Evolutionary conservation across 2,888 invertebrate genomes (phyloP).

Genomic region (Caenorhabditis macrosperma): DNA sequence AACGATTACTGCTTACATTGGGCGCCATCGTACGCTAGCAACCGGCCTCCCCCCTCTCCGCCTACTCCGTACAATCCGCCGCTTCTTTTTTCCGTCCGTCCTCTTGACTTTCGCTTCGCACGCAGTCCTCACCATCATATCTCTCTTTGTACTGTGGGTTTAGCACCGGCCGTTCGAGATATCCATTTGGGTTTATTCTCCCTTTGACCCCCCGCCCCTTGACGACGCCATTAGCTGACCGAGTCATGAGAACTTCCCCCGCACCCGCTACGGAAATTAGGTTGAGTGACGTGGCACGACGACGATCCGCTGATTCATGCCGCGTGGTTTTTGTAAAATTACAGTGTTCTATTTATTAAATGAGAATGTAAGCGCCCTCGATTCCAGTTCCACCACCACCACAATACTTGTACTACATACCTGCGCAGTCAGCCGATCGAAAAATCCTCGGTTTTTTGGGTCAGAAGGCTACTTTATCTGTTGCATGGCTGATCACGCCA

Average conservation of each 20-base stretch:
- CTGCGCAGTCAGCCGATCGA: conserved; percentile 21
- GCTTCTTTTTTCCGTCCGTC: conserved; percentile 16
- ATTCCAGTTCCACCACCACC: not conserved
- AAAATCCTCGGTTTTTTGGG: conserved; percentile 28
- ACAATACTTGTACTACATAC: not conserved
- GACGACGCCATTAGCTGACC: not conserved
- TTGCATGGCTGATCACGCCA: conserved; percentile 12
- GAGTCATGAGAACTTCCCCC: not conserved
- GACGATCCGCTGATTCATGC: not conserved
- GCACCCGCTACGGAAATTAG: not conserved
- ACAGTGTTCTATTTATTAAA: too few species aligned
- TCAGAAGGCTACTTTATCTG: conserved; percentile 22
- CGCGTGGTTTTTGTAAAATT: not conserved
- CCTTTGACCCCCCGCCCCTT: not conserved
- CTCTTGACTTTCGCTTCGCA: conserved; percentile 2
- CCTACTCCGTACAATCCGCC: conserved; percentile 24
- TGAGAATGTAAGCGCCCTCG: too few species aligned
- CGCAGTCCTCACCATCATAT: conserved; percentile 5
- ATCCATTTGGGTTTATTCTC: not conserved
- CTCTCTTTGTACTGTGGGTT: not conserved
- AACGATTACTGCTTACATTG: conserved; percentile 31
- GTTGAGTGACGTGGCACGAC: conserved; percentile 17
- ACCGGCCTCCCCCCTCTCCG: conserved; percentile 23
- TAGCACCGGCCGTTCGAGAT: not conserved
- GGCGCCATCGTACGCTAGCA: not conserved